Evolutionary conservation across 2,888 invertebrate species (phyloP), one percentile per base, ranked within the genome.

Genomic region (Theretra japonica): DNA sequence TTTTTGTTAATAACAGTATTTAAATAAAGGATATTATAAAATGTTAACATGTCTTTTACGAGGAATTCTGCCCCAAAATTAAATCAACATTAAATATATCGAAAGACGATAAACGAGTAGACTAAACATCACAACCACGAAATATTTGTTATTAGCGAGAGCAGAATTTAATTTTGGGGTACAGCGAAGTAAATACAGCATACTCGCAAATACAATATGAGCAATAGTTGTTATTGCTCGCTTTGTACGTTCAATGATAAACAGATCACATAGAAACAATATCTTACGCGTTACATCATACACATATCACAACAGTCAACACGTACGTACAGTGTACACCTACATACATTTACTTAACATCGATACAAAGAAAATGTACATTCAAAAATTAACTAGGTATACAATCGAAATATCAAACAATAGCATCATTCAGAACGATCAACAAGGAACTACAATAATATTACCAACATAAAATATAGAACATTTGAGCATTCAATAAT

Each of bases 401-500:
- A 76, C 81, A 86, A 81, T 83, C 82, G 78, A 85, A 86, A 82
- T 87, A 86, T 86, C 79, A 88, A 90, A 89, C 87, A 86, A 92
- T 87, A 86, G 80, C 84, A 80, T 71, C 80, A 82, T 83, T 83
- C 78, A 86, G 86, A 90, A 90, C 85, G 84, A 88, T 86, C 82
- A 92, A 91, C 90, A 88, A 93, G 88, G 83, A 92, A 90, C 88
- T 86, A 91, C 84, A 90, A 92, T 89, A 91, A 92, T 87, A 90
- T 91, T 90, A 92, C 81, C 88, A 92, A 94, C 93, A 86, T 88
- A 93, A 93, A 89, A 89, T 88, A 89, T 87, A 90, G 86, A 88
- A 89, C 85, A 88, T 91, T 94, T 94, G 94, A 94, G 94, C 94
- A 93, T 92, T 90, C 78, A 83, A 87, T 90, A 92, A 89, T 89